A percentile compares a stretch with the other conserved stretches of the same genome.
phyloP scores from a whole-genome alignment of 2,888 invertebrate genomes.

The Epirrhoe tristata region DNA sequence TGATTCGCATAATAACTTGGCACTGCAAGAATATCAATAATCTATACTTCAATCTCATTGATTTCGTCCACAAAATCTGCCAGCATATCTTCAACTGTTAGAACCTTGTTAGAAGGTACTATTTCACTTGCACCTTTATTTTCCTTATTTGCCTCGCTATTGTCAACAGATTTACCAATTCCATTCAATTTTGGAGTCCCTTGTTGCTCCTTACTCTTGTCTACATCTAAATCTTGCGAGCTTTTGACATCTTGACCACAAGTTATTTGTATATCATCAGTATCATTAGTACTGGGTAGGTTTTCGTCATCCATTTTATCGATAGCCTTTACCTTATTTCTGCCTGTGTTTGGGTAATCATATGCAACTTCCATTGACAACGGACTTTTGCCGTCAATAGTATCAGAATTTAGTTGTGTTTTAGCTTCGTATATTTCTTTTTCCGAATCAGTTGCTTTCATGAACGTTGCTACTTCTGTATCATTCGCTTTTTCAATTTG shows the following conservation, averaged over 20 bases:
- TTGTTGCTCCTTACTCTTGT: conserved; percentile 36
- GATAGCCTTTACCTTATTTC: conserved; percentile 56
- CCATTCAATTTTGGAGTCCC: conserved; percentile 60
- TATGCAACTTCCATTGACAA: conserved; percentile 68
- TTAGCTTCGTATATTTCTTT: conserved; percentile 55
- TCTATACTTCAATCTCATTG: conserved; percentile 55
- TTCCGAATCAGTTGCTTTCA: conserved; percentile 13
- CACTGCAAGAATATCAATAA: conserved; percentile 14
- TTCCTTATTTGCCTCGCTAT: conserved; percentile 46
- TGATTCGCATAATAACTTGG: conserved; percentile 14
- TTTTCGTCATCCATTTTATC: conserved; percentile 72
- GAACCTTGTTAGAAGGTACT: conserved; percentile 42
- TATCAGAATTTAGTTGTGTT: conserved; percentile 64
- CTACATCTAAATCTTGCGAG: conserved; percentile 59
- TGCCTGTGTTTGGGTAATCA: conserved; percentile 59
- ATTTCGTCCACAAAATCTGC: conserved; percentile 82
- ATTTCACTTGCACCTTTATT: conserved; percentile 45
- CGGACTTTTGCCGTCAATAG: conserved; percentile 57
- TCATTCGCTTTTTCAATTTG: conserved; percentile 18
- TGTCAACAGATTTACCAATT: conserved; percentile 43
- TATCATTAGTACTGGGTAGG: conserved; percentile 72
- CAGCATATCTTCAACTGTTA: conserved; percentile 75
- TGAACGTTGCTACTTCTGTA: conserved; percentile 21
- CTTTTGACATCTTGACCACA: conserved; percentile 66
- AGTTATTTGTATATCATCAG: conserved; percentile 75